Evolutionary conservation across 2,113 vertebrate species (phyloP).

Genomic region (Choloepus hoffmanni): DNA sequence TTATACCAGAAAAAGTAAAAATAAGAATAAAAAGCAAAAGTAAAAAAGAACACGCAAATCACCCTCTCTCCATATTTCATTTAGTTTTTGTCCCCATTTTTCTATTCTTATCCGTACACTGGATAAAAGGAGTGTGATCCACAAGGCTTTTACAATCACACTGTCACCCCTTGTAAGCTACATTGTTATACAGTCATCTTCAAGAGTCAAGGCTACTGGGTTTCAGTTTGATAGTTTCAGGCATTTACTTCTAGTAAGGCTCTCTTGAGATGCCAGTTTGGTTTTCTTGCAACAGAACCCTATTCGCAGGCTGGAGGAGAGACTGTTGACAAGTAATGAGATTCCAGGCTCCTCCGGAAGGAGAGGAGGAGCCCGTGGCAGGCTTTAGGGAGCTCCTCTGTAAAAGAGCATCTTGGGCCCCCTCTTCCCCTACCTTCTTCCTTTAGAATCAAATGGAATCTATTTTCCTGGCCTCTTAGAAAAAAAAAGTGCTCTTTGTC

Average conservation of each 20-base stretch:
- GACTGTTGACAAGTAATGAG: neutral
- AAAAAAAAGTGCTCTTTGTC: conserved; percentile 20
- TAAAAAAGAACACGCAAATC: too few species aligned
- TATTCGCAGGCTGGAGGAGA: neutral
- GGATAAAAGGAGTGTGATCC: too few species aligned
- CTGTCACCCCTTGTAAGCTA: too few species aligned
- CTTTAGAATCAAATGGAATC: neutral
- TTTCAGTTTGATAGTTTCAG: too few species aligned
- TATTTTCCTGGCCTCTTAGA: conserved; percentile 25
- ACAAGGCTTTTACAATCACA: too few species aligned
- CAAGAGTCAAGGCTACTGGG: too few species aligned
- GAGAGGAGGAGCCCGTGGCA: neutral
- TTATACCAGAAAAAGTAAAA: too few species aligned
- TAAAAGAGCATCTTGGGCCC: neutral
- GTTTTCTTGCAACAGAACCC: neutral
- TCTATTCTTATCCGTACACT: too few species aligned
- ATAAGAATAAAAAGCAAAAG: too few species aligned
- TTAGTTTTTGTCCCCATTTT: too few species aligned
- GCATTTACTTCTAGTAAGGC: neutral
- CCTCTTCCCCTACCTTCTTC: neutral
- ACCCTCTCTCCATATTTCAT: too few species aligned
- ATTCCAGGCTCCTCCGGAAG: neutral
- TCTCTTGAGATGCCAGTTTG: neutral
- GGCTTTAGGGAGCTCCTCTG: neutral
- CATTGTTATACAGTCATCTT: too few species aligned